Evolutionary conservation across 2,797 vertebrate genomes (phyloP).

Genomic region (Prunella strophiata): DNA sequence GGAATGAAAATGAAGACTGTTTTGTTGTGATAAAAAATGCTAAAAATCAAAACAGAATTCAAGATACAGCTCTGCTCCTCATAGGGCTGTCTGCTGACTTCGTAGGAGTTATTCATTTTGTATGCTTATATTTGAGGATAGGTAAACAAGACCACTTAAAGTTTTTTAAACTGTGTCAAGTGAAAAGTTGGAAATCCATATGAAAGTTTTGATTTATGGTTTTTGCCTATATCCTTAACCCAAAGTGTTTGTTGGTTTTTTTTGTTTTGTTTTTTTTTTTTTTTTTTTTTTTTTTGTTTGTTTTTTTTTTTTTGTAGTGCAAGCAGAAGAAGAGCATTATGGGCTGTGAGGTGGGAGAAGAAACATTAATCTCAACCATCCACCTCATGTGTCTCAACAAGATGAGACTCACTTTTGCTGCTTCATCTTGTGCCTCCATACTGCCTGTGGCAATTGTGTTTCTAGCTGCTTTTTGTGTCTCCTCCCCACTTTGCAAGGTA

Average conservation of each 20-base stretch:
- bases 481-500: not conserved
- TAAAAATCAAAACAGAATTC: not conserved
- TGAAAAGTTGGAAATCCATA: not conserved
- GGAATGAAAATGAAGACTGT: slow-evolving; percentile 50
- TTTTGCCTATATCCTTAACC: not conserved
- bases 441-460: not conserved
- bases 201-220: not conserved
- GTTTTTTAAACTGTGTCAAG: not conserved
- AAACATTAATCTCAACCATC: not conserved
- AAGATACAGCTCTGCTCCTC: slow-evolving; percentile 6
- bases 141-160: not conserved
- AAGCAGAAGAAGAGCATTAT: not conserved
- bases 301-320: not conserved
- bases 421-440: not conserved
- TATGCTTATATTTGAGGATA: not conserved
- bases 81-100: not conserved
- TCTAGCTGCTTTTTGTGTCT: not conserved
- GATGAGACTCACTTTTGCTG: not conserved
- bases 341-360: not conserved
- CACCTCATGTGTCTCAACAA: not conserved
- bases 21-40: slow-evolving; percentile 17
- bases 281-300: not conserved
- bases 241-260: not conserved
- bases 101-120: not conserved
- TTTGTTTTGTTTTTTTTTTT: not conserved